These are phyloP conservation scores for Stenotaenia linearis DNA, from an alignment of 2,888 invertebrate species.

Conservation along the genomic window DNA sequence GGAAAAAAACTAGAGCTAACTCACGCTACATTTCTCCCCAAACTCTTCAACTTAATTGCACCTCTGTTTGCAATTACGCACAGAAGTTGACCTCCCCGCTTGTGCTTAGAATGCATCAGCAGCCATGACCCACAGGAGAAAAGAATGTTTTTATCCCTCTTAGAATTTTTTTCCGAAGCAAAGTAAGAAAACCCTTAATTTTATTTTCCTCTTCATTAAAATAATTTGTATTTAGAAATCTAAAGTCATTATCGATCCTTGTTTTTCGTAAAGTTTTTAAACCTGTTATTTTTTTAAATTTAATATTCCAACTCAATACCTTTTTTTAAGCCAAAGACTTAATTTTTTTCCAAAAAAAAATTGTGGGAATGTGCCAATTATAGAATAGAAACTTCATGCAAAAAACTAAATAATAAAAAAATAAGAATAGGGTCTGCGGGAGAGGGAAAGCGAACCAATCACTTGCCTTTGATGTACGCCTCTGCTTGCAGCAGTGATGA, in stretches of 20 bases:
- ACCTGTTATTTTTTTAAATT: too few relatives aligned
- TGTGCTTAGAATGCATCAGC: not conserved
- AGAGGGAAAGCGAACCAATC: not conserved
- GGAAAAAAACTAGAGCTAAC: slow-evolving; percentile 1
- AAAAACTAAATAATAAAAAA: not conserved
- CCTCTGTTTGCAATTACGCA: slow-evolving; percentile 26
- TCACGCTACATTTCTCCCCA: slow-evolving; percentile 26
- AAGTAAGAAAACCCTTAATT: not conserved
- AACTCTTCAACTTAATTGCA: slow-evolving; percentile 23
- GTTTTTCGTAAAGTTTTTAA: not conserved
- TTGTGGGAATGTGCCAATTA: not conserved
- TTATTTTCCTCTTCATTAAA: too few relatives aligned
- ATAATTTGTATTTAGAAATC: too few relatives aligned
- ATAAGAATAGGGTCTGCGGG: not conserved
- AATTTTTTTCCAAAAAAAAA: not conserved
- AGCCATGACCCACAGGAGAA: not conserved
- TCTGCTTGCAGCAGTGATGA: slow-evolving; percentile 24
- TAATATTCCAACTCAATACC: too few relatives aligned
- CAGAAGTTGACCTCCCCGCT: slow-evolving; percentile 17
- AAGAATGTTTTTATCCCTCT: not conserved
- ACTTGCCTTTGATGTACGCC: slow-evolving; percentile 19
- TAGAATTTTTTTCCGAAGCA: not conserved
- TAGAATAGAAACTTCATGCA: not conserved
- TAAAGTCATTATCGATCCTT: too few relatives aligned
- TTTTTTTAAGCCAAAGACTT: not conserved